Evolutionary conservation across 2,888 invertebrate genomes (phyloP).

Genomic region (Phymatocera aterrima): DNA sequence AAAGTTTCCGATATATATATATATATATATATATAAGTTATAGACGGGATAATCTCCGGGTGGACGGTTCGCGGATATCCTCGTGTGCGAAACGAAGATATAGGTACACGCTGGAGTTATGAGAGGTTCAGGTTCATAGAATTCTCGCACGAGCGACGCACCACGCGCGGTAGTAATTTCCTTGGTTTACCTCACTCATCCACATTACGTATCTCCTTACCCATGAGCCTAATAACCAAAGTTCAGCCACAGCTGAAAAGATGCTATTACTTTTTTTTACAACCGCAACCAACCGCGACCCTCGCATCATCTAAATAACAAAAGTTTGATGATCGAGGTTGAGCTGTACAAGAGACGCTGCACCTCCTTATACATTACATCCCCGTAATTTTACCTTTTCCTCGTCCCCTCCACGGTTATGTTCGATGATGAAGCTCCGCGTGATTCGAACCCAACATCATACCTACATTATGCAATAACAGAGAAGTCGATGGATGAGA

Average conservation of each 20-base stretch:
- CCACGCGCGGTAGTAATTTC: not conserved
- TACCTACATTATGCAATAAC: too few species aligned
- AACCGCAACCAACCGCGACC: not conserved
- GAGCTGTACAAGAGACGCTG: not conserved
- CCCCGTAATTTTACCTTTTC: too few species aligned
- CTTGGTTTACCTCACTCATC: not conserved
- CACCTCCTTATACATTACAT: not conserved
- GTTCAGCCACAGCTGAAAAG: slow-evolving; percentile 13
- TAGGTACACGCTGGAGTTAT: not conserved
- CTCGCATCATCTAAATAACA: slow-evolving; percentile 26
- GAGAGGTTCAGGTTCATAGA: not conserved
- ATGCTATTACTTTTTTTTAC: slow-evolving; percentile 33
- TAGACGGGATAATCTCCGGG: not conserved
- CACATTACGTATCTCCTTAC: slow-evolving; percentile 17
- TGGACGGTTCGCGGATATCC: not conserved
- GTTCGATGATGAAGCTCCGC: not conserved
- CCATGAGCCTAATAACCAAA: slow-evolving; percentile 17
- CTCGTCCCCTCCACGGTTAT: too few species aligned
- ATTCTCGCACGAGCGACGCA: not conserved
- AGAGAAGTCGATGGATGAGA: too few species aligned
- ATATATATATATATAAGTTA: too few species aligned
- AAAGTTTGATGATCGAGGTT: slow-evolving; percentile 31
- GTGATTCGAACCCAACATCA: not conserved
- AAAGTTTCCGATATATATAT: not conserved
- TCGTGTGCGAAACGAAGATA: not conserved